A percentile compares a stretch with the other conserved stretches of the same genome.
Evolutionary conservation across 2,888 invertebrate genomes (phyloP).

Genomic region (Nomada fabriciana): DNA sequence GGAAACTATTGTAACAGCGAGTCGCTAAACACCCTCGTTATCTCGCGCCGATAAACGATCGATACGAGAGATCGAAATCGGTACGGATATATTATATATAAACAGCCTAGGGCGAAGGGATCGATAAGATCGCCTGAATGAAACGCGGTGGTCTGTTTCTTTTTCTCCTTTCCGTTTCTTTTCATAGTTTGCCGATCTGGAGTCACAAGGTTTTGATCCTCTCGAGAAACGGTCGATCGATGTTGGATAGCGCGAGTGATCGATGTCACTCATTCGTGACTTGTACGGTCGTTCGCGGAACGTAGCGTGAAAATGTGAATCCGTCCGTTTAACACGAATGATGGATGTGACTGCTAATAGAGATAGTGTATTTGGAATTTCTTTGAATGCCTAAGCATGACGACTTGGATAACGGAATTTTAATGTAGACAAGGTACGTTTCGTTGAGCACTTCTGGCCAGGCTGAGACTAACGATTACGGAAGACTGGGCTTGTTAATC

Average conservation of each 20-base stretch:
- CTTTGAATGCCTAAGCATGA: background rate
- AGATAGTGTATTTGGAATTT: background rate
- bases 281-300: slow-evolving; percentile 11
- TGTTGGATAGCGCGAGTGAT: slow-evolving; percentile 30
- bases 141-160: background rate
- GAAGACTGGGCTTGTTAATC: too few relatives aligned
- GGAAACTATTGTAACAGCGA: slow-evolving; percentile 34
- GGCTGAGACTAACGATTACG: too few relatives aligned
- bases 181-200: slow-evolving; percentile 13
- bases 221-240: slow-evolving; percentile 41
- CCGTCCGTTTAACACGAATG: background rate
- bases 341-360: background rate
- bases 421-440: too few relatives aligned
- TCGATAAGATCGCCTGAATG: slow-evolving; percentile 55
- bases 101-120: slow-evolving; percentile 44
- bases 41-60: slow-evolving; percentile 65
- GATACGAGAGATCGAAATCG: slow-evolving; percentile 60
- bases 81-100: slow-evolving; percentile 55
- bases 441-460: too few relatives aligned
- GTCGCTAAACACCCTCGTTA: slow-evolving; percentile 60
- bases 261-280: slow-evolving; percentile 18
- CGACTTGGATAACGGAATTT: background rate
- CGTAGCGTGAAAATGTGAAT: background rate
- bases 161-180: background rate
- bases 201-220: slow-evolving; percentile 56